Evolutionary conservation across 2,888 invertebrate genomes (phyloP), one percentile per base, ranked within the genome.

Genomic region (Tuberolachnus salignus): DNA sequence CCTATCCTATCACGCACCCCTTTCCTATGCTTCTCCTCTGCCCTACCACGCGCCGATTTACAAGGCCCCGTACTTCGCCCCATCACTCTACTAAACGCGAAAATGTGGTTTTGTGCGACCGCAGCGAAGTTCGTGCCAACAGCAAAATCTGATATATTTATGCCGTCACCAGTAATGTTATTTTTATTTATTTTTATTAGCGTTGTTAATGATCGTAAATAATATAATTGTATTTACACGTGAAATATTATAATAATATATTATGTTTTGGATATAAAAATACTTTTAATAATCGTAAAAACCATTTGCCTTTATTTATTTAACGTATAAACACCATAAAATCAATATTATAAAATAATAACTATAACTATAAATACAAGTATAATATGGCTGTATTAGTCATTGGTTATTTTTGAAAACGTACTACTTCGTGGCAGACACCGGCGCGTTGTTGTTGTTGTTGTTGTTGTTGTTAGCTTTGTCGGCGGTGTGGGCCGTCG

Each of bases 1-100:
- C 6, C 63, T 75, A n/a, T 46, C 75, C 42, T 75, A 67, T 8
- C 74, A 64, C 64, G 74, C 74, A 6, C 64, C 74, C 4, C 44
- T 66, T 16, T 44, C 67, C 11, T 74, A 64, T 42, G 44, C 73
- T 1, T 23, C 73, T 9, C 73, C 73, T 8, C 51, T 74, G 34
- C 42, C 75, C n/a, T 78, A 69, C 61, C 67, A 57, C 49, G 67
- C 75, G 11, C 57, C 75, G 4, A 49, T 78, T 19, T 78, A 78
- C 67, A 67, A 78, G 67, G 67, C 78, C n/a, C 67, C 78, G 14
- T 69, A 61, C 49, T 67, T 21, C 57, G 46, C 75, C 9, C 51
- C 78, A 16, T 59, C 67, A 21, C 0, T 67, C 21, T 78, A 78
- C 69, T 74, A 13, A 73, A 11, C 14, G 21, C 46, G 26, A n/a